Base-by-base conservation (phyloP, 2,888 invertebrate genomes). In the Dolichopus griseipennis region DNA sequence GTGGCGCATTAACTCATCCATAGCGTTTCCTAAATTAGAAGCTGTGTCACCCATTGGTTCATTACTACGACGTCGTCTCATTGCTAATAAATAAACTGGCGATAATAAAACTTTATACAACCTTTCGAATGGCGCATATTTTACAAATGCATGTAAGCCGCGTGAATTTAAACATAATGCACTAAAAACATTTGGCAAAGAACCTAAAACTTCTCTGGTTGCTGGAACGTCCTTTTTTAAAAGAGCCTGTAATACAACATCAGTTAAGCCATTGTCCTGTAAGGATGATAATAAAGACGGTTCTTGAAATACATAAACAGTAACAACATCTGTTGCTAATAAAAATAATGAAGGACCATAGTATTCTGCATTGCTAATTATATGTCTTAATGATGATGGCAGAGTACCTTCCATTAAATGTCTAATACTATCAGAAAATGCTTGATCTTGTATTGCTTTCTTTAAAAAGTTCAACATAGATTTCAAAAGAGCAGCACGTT, bases 1-100 rank as follows among this genome's bases (percentile, higher is more conserved):
- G 78, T 94, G 93, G 65, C 94, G 84, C 89, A 95, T 92, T 12
- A 95, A 78, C 77, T 95, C 93, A 77, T 94, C 93, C 90, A 95
- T 91, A 0, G 93, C 90, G 79, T 90, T 91, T 18, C 93, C 93
- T 52, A 95, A 83, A 81, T 90, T 92, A 64, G 90, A 88, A 1
- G 93, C 93, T 7, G 93, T 93, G 76, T 92, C 91, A 5, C 89
- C 89, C 73, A 88, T 80, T 0, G 89, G 88, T 79, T 93, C 93
- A 0, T 91, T 89, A 73, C 89, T 90, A 21, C 93, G 85, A 52
- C 93, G 84, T 69, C 92, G 84, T 67, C 92, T 84, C 93, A 95
- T 92, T 6, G 93, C 93, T 2, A 91, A 88, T 68, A 95, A 81
- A 80, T 94, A 95, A 67, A 89, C 88, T 0, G 92, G 90, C 0